phyloP scores from a whole-genome alignment of 1,140 invertebrate species.

The Pseudomyrmex flavicornis region DNA sequence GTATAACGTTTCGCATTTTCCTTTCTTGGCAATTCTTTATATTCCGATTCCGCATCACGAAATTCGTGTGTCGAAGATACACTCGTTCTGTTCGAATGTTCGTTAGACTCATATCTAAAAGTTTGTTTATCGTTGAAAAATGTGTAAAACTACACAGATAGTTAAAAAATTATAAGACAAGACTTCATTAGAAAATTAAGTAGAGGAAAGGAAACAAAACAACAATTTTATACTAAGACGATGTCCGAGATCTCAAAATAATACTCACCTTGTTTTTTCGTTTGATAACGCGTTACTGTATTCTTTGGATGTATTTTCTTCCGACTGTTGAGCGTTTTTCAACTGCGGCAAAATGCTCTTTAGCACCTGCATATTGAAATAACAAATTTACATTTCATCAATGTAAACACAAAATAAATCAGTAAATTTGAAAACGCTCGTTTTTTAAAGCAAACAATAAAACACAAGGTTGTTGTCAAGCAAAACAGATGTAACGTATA shows the following conservation, averaged over 20 bases:
- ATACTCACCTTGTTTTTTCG: conserved; percentile 51
- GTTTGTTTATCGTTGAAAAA: conserved; percentile 21
- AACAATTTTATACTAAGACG: not conserved
- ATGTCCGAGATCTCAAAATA: not conserved
- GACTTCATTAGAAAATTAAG: not conserved
- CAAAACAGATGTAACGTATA: too few relatives aligned
- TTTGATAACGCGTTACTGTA: conserved; percentile 29
- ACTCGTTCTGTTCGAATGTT: conserved; percentile 51
- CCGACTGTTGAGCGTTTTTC: conserved; percentile 81
- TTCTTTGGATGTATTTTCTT: conserved; percentile 76
- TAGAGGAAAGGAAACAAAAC: too few relatives aligned
- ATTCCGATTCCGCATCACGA: conserved; percentile 5
- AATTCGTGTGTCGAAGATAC: conserved; percentile 25
- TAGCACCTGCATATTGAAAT: conserved; percentile 77
- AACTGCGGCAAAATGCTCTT: conserved; percentile 85
- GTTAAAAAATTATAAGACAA: not conserved
- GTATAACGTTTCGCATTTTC: conserved; percentile 81
- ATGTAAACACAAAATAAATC: not conserved
- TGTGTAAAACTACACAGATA: not conserved
- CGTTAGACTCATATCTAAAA: conserved; percentile 67
- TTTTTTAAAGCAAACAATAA: too few relatives aligned
- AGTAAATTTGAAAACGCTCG: too few relatives aligned
- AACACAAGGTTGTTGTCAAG: too few relatives aligned
- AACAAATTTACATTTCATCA: conserved; percentile 7
- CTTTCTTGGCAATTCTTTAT: conserved; percentile 16